Conservation (phyloP, 2,797 vertebrate species). For the Philypnodon macrostomus region DNA sequence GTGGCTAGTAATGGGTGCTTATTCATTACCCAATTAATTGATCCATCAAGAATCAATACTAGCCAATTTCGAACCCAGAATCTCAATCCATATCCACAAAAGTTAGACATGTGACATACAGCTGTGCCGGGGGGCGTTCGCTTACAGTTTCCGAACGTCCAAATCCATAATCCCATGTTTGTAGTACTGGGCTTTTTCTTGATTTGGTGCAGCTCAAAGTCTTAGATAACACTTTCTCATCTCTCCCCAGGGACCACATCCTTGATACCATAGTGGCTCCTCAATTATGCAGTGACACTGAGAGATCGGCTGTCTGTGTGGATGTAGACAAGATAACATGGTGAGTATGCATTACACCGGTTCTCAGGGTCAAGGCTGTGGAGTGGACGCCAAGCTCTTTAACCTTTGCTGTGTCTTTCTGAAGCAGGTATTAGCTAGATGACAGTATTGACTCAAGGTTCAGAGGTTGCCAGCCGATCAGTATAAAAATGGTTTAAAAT, state of each 20-base stretch:
- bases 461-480: too few relatives aligned
- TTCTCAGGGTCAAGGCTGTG: slow-evolving; percentile 43
- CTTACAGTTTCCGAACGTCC: slow-evolving; percentile 1
- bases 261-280: slow-evolving; percentile 59
- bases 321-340: slow-evolving; percentile 58
- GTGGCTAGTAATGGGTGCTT: slow-evolving; percentile 54
- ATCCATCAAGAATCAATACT: slow-evolving; percentile 60
- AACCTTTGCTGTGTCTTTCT: slow-evolving; percentile 28
- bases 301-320: slow-evolving; percentile 60
- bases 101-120: slow-evolving; percentile 24
- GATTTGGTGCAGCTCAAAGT: slow-evolving; percentile 32
- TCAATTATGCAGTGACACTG: slow-evolving; percentile 75
- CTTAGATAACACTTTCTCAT: slow-evolving; percentile 71
- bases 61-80: slow-evolving; percentile 43
- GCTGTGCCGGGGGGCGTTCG: slow-evolving; percentile 23
- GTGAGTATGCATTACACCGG: slow-evolving; percentile 48
- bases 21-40: slow-evolving; percentile 59
- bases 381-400: slow-evolving; percentile 40
- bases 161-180: slow-evolving; percentile 22
- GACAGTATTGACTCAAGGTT: not conserved
- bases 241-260: slow-evolving; percentile 61
- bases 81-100: slow-evolving; percentile 60
- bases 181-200: slow-evolving; percentile 28
- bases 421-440: slow-evolving; percentile 6
- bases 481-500: too few relatives aligned